Evolutionary conservation across 37 sponge, comb jelly and placozoan species (phyloP), one percentile per base, ranked within the genome.

Genomic region (Haliclona indistincta): DNA sequence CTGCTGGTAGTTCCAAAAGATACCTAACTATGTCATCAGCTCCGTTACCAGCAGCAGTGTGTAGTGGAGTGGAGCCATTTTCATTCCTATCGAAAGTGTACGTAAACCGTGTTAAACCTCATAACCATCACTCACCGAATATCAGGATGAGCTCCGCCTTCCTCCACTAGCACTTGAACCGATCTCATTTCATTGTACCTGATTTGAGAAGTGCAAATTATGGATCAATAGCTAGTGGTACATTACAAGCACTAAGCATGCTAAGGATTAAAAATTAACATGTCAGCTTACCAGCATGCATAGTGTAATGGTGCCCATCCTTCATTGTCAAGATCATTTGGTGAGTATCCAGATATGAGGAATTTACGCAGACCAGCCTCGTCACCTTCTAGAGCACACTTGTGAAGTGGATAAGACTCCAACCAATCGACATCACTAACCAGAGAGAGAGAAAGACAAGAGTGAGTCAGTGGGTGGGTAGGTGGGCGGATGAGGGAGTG

Each of bases 41-140:
- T n/a, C 94, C 94, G 10, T 84, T 89, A 40, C 68, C 79, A 39
- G 94, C 94, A 61, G 94, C 94, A 62, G 89, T 55, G 71, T 94
- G 94, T 42, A 94, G 70, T 28, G 87, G 87, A 43, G 90, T 94
- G 41, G 94, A 88, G 38, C 87, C 90, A 39, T 68, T 67, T 35
- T 43, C 63, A 64, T 86, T 94, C 64, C 90, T 89, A 71, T n/a
- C 17, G 1, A 32, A 6, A 49, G 64, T 60, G 3, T 5, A 62
- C 28, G n/a, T n/a, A 22, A 4, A 75, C 23, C 17, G 25, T 34
- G 20, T 36, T 35, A 36, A 4, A 63, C 25, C 1, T 1, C 38
- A 26, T 52, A 70, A 54, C 37, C 63, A 56, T 1, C n/a, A n/a
- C 82, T 84, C 38, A 84, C 84, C 23, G 64, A 2, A 76, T 44